phyloP scores from a whole-genome alignment of 2,113 vertebrate genomes.

The Barbus barbus region DNA sequence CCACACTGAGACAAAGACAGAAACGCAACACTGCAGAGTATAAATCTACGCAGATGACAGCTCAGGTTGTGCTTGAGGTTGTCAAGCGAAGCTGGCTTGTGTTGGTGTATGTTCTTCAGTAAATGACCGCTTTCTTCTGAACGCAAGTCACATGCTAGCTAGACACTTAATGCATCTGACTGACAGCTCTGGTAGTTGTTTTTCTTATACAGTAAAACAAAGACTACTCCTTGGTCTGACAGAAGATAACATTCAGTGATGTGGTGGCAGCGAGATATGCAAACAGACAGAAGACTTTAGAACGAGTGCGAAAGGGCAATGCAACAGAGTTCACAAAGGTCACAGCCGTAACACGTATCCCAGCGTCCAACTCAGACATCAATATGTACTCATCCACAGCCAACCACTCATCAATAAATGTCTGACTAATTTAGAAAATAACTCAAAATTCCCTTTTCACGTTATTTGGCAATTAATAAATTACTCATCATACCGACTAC shows the following conservation, averaged over 20 bases:
- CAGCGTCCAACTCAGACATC: constrained; percentile 10
- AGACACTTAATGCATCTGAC: neutral
- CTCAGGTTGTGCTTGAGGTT: neutral
- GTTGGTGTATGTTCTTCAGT: neutral
- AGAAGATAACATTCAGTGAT: neutral
- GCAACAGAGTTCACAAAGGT: neutral
- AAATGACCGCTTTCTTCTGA: neutral
- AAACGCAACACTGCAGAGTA: neutral
- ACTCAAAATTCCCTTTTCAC: neutral
- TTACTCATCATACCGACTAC: neutral
- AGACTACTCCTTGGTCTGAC: neutral
- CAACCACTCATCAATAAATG: constrained; percentile 18
- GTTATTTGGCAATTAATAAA: constrained; percentile 3
- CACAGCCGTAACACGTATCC: neutral
- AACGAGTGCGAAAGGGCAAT: neutral
- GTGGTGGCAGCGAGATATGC: neutral
- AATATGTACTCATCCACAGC: constrained; percentile 29
- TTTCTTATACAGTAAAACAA: constrained; percentile 18
- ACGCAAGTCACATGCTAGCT: neutral
- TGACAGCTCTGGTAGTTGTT: neutral
- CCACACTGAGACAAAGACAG: constrained; percentile 34
- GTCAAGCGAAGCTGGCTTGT: neutral
- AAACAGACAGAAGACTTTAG: neutral
- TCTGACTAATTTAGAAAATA: constrained; percentile 11
- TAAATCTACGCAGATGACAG: neutral